Conservation (phyloP, 2,888 invertebrate genomes). For the Polydrusus pterygomalis region DNA sequence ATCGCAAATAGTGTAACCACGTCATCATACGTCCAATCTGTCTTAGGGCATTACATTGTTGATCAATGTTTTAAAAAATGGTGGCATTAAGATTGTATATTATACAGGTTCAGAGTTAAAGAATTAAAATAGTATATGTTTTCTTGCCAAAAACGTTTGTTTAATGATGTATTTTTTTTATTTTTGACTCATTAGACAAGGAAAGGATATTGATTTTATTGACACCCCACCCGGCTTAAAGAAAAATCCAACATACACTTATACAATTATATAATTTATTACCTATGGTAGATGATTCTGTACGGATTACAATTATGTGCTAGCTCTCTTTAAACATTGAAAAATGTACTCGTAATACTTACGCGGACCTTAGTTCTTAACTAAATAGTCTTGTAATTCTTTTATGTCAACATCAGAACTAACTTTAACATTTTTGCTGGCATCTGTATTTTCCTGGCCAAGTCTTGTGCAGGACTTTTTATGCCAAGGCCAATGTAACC, state of each 20-base stretch:
- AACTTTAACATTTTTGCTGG: conserved; percentile 30
- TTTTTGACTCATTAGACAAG: too few relatives aligned
- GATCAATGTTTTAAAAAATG: too few relatives aligned
- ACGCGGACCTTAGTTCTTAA: conserved; percentile 31
- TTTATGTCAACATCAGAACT: conserved; percentile 37
- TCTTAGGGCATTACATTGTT: too few relatives aligned
- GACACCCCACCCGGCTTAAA: too few relatives aligned
- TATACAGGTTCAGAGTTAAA: too few relatives aligned
- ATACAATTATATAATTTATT: conserved; percentile 14
- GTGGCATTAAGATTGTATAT: too few relatives aligned
- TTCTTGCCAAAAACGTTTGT: too few relatives aligned
- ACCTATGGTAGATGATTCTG: background rate
- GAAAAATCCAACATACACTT: conserved; percentile 7
- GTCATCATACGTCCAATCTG: too few relatives aligned
- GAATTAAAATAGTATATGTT: too few relatives aligned
- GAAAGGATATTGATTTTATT: too few relatives aligned
- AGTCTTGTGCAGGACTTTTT: conserved; percentile 88
- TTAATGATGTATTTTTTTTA: too few relatives aligned
- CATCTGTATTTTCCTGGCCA: conserved; percentile 62
- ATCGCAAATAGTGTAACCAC: too few relatives aligned
- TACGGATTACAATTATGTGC: conserved; percentile 10
- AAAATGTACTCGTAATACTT: conserved; percentile 13
- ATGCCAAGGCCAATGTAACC: conserved; percentile 93
- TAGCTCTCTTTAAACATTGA: conserved; percentile 23
- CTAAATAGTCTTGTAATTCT: conserved; percentile 47